Percentiles rank a stretch among this genome's conserved stretches.
Conservation (phyloP, 2,888 invertebrate species). For the Colostygia pectinataria region DNA sequence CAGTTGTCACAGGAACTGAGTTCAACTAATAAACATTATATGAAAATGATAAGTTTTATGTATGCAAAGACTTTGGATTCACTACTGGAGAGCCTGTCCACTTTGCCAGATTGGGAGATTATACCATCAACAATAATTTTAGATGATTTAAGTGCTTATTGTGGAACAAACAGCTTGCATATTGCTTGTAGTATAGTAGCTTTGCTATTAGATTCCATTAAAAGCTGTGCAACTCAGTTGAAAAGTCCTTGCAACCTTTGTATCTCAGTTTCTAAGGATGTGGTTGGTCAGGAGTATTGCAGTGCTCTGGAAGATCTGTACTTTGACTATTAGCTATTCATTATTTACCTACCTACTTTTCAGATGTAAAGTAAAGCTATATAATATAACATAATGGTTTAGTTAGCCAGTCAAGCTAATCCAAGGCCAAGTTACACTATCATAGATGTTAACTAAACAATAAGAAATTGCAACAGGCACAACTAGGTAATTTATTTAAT, state of each 20-base stretch:
- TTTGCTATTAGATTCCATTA: conserved; percentile 56
- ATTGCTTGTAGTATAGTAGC: conserved; percentile 65
- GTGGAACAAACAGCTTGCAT: conserved; percentile 51
- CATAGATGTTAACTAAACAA: too few species aligned
- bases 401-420: too few species aligned
- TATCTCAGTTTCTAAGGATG: conserved; percentile 52
- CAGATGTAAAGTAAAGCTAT: too few species aligned
- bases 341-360: neutral
- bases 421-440: too few species aligned
- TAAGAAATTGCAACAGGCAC: too few species aligned
- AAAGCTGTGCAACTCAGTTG: conserved; percentile 50
- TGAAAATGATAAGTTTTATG: conserved; percentile 75
- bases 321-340: conserved; percentile 15
- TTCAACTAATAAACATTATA: conserved; percentile 59
- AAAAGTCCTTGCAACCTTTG: conserved; percentile 48
- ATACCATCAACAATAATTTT: conserved; percentile 66
- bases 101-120: conserved; percentile 65
- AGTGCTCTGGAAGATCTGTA: conserved; percentile 57
- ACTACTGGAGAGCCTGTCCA: conserved; percentile 61
- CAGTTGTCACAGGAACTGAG: conserved; percentile 63
- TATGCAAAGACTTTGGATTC: conserved; percentile 60
- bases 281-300: conserved; percentile 56
- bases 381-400: too few species aligned
- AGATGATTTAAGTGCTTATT: conserved; percentile 64
- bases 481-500: too few species aligned